phyloP scores from a whole-genome alignment of 2,888 invertebrate species.

The Mermis nigrescens region DNA sequence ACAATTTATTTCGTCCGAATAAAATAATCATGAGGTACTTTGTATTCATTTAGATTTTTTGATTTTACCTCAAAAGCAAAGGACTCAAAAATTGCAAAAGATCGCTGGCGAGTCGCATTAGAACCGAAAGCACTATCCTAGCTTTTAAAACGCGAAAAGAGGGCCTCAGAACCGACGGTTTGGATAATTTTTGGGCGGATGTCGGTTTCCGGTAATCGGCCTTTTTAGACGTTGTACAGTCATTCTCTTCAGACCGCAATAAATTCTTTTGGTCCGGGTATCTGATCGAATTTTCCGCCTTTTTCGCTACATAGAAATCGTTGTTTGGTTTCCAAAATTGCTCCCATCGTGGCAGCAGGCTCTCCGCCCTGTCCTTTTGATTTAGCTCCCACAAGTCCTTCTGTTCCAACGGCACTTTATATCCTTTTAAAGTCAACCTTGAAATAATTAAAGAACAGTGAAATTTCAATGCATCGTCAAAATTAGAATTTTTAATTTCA shows the following conservation, averaged over 20 bases:
- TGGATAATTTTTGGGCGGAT: neutral
- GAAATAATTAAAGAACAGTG: too few species aligned
- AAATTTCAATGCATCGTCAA: too few species aligned
- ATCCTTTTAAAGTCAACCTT: slow-evolving; percentile 58
- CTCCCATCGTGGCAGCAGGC: slow-evolving; percentile 61
- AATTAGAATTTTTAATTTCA: too few species aligned
- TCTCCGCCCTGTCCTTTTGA: slow-evolving; percentile 54
- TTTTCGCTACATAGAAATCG: slow-evolving; percentile 20
- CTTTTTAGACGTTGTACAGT: neutral
- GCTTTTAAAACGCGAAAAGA: slow-evolving; percentile 25
- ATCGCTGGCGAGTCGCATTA: slow-evolving; percentile 19
- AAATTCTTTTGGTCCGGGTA: slow-evolving; percentile 14
- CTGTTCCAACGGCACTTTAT: slow-evolving; percentile 56
- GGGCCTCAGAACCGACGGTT: slow-evolving; percentile 25
- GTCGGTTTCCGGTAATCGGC: neutral
- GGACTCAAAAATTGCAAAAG: neutral
- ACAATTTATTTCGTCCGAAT: too few species aligned
- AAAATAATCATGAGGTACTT: too few species aligned
- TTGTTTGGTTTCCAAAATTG: slow-evolving; percentile 53
- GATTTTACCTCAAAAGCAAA: neutral
- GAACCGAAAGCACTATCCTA: slow-evolving; percentile 21
- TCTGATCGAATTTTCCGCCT: neutral
- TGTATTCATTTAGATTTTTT: too few species aligned
- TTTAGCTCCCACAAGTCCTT: slow-evolving; percentile 76
- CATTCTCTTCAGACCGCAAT: neutral